These are phyloP conservation scores for Amphiduros pacificus DNA, from an alignment of 2,888 invertebrate genomes.

Conservation along the genomic window DNA sequence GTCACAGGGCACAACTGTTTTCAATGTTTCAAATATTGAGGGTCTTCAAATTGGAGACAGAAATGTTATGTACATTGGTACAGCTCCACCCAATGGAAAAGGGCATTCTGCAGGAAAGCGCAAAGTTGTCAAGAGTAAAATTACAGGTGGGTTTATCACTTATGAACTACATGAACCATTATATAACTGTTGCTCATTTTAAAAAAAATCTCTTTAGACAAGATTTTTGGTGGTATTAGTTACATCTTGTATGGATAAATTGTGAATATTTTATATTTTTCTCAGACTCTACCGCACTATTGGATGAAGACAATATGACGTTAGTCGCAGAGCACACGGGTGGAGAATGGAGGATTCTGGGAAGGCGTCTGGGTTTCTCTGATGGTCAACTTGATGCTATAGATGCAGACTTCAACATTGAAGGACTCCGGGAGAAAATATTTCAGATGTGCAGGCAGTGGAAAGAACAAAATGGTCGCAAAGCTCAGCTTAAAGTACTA, in stretches of 20 bases:
- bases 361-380: constrained; percentile 4
- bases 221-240: too few relatives aligned
- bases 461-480: constrained; percentile 7
- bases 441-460: constrained; percentile 18
- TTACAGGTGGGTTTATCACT: too few relatives aligned
- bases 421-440: constrained; percentile 11
- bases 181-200: too few relatives aligned
- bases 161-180: too few relatives aligned
- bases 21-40: not conserved
- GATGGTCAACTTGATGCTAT: constrained; percentile 9
- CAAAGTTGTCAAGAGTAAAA: too few relatives aligned
- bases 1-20: not conserved
- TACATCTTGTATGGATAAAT: too few relatives aligned
- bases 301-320: constrained; percentile 1
- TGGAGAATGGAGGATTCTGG: constrained; percentile 8
- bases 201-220: too few relatives aligned
- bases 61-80: not conserved
- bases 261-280: not conserved
- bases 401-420: constrained; percentile 5
- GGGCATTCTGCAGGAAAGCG: not conserved
- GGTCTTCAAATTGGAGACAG: not conserved
- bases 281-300: not conserved
- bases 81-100: not conserved
- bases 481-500: not conserved
- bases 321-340: constrained; percentile 5